Evolutionary conservation across 1,140 invertebrate species (phyloP).

Genomic region (Tetragonula clypearis): DNA sequence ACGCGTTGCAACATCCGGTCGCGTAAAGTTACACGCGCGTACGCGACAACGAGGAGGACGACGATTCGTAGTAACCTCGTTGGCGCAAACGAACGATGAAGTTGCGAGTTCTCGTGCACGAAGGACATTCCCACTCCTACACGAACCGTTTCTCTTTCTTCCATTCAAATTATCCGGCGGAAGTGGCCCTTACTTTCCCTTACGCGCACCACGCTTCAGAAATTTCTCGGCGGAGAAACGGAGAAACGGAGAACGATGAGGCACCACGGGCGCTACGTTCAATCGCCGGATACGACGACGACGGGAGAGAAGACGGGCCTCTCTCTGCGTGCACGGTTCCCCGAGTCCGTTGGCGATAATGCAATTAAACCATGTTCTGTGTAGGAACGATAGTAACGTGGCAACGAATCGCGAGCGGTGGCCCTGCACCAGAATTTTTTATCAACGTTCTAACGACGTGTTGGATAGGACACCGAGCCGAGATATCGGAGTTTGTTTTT

Average conservation of each 20-base stretch:
- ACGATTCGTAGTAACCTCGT: constrained; percentile 53
- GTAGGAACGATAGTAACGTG: constrained; percentile 2
- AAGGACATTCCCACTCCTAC: constrained; percentile 65
- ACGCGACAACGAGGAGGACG: constrained; percentile 13
- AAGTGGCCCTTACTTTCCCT: constrained; percentile 51
- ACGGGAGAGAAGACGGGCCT: neutral
- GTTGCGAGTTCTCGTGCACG: constrained; percentile 60
- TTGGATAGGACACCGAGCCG: too few species aligned
- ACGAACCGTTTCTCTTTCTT: constrained; percentile 40
- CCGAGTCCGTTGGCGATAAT: constrained; percentile 2
- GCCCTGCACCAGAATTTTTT: neutral
- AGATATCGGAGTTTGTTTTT: too few species aligned
- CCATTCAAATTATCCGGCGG: constrained; percentile 57
- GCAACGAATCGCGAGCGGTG: neutral
- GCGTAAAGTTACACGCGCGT: constrained; percentile 48
- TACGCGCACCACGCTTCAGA: constrained; percentile 23
- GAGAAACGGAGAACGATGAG: constrained; percentile 12
- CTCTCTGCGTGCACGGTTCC: neutral
- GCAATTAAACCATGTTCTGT: constrained; percentile 1
- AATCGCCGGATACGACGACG: constrained; percentile 4
- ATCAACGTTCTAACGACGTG: neutral
- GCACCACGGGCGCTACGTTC: neutral
- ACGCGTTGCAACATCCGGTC: constrained; percentile 58
- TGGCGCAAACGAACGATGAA: constrained; percentile 56
- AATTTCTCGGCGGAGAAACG: constrained; percentile 31